Evolutionary conservation across 2,113 vertebrate genomes (phyloP).

Genomic region (Etheostoma spectabile): DNA sequence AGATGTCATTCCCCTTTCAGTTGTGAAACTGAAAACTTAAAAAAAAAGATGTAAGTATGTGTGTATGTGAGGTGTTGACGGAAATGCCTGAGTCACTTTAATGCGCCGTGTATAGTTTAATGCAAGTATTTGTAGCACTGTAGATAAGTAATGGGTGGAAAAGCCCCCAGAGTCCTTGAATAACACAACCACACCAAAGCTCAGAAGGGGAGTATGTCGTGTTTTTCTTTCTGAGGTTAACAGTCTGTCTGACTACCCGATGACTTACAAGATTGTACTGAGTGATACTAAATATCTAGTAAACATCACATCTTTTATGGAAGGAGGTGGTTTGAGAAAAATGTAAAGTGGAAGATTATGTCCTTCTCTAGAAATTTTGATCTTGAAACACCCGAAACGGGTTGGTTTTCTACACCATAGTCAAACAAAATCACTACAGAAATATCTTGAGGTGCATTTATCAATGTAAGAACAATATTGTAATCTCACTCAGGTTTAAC

Average conservation of each 20-base stretch:
- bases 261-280: neutral
- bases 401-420: neutral
- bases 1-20: no score
- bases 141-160: neutral
- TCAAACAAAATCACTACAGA: no score
- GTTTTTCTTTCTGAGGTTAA: no score
- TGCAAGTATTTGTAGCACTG: rapidly evolving
- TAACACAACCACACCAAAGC: no score
- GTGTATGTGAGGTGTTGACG: neutral
- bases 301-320: neutral
- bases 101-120: neutral
- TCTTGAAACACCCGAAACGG: neutral
- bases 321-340: neutral
- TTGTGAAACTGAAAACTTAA: neutral
- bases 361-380: neutral
- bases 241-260: no score
- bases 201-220: no score
- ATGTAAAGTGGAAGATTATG: no score
- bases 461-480: no score
- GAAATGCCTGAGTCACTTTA: neutral
- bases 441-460: no score
- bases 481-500: no score
- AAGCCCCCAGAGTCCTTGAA: neutral
- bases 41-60: no score
- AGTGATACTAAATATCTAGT: neutral